phyloP scores from a whole-genome alignment of 1,140 invertebrate genomes.

The Neotoxoptera formosana region DNA sequence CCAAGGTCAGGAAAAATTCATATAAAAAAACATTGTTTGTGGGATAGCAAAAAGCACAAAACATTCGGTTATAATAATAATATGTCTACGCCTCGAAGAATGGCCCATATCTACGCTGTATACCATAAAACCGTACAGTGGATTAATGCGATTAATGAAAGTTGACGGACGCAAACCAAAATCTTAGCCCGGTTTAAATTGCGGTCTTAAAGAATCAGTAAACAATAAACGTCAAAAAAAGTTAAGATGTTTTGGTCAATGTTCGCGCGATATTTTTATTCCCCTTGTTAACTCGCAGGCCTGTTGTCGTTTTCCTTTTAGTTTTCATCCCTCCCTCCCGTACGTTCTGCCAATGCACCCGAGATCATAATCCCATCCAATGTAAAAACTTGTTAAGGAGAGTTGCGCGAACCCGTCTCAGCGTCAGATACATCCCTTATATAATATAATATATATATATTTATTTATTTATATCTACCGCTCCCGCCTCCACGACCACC shows the following conservation, averaged over 20 bases:
- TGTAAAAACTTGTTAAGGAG: constrained; percentile 46
- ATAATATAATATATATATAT: constrained; percentile 6
- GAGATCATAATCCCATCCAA: constrained; percentile 8
- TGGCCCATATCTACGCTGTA: neutral
- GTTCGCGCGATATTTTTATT: neutral
- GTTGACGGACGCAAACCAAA: neutral
- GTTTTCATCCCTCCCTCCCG: neutral
- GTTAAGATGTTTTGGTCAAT: neutral
- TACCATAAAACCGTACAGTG: neutral
- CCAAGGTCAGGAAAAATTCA: neutral
- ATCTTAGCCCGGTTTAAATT: neutral
- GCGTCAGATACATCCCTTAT: neutral
- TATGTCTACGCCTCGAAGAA: neutral
- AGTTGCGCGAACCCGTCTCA: neutral
- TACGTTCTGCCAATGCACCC: neutral
- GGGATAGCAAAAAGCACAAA: neutral
- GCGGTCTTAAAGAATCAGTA: neutral
- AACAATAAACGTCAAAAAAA: constrained; percentile 24
- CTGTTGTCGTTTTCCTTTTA: constrained; percentile 1
- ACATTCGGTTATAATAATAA: neutral
- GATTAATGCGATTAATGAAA: neutral
- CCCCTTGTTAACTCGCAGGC: neutral
- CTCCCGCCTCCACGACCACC: too few relatives aligned
- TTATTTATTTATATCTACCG: neutral
- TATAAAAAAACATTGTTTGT: too few relatives aligned